Evolutionary conservation across 2,113 vertebrate genomes (phyloP).

Genomic region (Tragelaphus scriptus): DNA sequence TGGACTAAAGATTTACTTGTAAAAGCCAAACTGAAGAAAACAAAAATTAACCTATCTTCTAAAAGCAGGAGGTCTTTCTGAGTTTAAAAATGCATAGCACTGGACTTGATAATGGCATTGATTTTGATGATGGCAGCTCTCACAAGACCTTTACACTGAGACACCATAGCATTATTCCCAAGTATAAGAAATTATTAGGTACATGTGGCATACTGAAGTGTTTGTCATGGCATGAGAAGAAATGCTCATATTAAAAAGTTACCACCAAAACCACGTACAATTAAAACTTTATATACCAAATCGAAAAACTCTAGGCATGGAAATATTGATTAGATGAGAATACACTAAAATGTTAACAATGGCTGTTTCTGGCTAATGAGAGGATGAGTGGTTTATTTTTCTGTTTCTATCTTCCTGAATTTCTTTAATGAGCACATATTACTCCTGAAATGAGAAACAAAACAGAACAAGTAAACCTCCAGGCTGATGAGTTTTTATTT

Average conservation of each 20-base stretch:
- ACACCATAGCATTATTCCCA: not conserved
- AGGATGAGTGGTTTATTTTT: not conserved
- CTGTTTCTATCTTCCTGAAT: not conserved
- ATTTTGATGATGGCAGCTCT: not conserved
- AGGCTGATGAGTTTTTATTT: conserved; percentile 10
- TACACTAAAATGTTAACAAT: not conserved
- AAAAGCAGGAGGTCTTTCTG: not conserved
- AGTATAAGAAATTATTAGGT: not conserved
- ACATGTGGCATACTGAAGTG: not conserved
- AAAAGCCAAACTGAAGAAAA: not conserved
- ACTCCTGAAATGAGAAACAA: not conserved
- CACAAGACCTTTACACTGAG: not conserved
- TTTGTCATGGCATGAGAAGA: not conserved
- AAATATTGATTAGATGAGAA: not conserved
- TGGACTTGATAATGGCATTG: not conserved
- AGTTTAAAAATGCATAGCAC: not conserved
- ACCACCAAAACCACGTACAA: not conserved
- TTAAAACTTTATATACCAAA: not conserved
- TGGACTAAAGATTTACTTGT: not conserved
- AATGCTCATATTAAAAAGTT: not conserved
- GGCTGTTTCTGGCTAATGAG: not conserved
- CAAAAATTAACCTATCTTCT: not conserved
- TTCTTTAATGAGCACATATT: not conserved
- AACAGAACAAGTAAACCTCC: not conserved
- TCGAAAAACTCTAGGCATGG: not conserved